phyloP scores from a whole-genome alignment of 2,888 invertebrate genomes.

The Dolichomitus sp. region DNA sequence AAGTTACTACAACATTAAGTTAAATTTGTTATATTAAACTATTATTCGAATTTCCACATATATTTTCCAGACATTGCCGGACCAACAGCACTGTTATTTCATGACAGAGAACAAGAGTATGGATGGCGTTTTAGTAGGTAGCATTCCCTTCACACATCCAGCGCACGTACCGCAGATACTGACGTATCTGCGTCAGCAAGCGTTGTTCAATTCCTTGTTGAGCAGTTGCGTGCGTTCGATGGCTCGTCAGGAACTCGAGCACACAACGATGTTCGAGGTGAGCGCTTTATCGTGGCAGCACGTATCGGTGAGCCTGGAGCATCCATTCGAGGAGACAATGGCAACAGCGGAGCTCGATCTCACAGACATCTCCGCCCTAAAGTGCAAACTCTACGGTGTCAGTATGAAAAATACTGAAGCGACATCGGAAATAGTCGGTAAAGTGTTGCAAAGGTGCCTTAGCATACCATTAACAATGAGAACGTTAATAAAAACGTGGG shows the following conservation, averaged over 20 bases:
- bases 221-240: constrained; percentile 95
- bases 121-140: constrained; percentile 92
- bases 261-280: constrained; percentile 96
- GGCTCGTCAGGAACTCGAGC: constrained; percentile 92
- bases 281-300: constrained; percentile 96
- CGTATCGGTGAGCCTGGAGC: constrained; percentile 96
- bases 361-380: constrained; percentile 92
- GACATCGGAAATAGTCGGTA: constrained; percentile 88
- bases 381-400: constrained; percentile 91
- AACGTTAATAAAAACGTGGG: constrained; percentile 95
- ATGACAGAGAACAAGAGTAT: constrained; percentile 93
- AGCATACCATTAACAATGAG: constrained; percentile 98
- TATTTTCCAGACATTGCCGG: constrained; percentile 92
- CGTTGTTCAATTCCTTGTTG: constrained; percentile 96
- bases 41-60: not conserved
- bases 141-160: constrained; percentile 97
- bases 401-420: constrained; percentile 85
- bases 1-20: too few species aligned
- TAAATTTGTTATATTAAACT: not conserved
- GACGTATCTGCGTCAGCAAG: constrained; percentile 94
- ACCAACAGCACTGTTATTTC: constrained; percentile 97
- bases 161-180: constrained; percentile 96
- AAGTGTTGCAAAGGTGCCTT: constrained; percentile 94
- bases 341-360: constrained; percentile 97
- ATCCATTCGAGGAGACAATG: constrained; percentile 97